phyloP scores from a whole-genome alignment of 1,140 invertebrate genomes.

The Sesamia nonagrioides region DNA sequence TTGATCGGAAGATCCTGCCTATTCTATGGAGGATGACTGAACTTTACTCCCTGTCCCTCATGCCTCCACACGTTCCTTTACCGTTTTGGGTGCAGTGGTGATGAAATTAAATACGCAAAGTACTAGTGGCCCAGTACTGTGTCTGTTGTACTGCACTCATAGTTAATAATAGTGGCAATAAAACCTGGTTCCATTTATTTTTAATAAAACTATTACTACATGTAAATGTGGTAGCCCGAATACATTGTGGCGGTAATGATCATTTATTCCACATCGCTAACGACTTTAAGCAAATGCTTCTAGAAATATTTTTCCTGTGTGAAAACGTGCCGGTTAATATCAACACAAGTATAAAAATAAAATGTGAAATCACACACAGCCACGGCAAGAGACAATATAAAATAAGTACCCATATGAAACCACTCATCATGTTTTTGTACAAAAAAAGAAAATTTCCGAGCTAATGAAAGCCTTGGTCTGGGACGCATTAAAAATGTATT shows the following conservation, averaged over 20 bases:
- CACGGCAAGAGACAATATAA: neutral
- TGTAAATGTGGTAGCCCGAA: neutral
- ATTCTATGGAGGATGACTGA: no score
- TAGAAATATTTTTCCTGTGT: neutral
- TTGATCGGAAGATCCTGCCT: no score
- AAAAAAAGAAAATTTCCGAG: constrained; percentile 4
- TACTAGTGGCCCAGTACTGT: no score
- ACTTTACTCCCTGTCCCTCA: no score
- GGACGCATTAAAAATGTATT: neutral
- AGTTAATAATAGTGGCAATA: neutral
- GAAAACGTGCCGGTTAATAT: neutral
- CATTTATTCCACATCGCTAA: constrained; percentile 15
- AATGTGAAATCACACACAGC: neutral
- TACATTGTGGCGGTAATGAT: neutral
- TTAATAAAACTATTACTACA: neutral
- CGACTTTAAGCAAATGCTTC: neutral
- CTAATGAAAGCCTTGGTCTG: constrained; percentile 21
- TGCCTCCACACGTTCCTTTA: no score
- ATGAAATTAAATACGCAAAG: no score
- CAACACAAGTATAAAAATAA: constrained; percentile 6
- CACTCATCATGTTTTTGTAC: constrained; percentile 33
- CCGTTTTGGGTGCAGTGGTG: no score
- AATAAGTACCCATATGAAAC: constrained; percentile 31
- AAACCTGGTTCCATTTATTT: neutral
- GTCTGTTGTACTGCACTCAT: no score